A percentile compares a stretch with the other conserved stretches of the same genome.
These are phyloP conservation scores for Etheostoma perlongum DNA, from an alignment of 2,797 vertebrate genomes.

Conservation along the genomic window DNA sequence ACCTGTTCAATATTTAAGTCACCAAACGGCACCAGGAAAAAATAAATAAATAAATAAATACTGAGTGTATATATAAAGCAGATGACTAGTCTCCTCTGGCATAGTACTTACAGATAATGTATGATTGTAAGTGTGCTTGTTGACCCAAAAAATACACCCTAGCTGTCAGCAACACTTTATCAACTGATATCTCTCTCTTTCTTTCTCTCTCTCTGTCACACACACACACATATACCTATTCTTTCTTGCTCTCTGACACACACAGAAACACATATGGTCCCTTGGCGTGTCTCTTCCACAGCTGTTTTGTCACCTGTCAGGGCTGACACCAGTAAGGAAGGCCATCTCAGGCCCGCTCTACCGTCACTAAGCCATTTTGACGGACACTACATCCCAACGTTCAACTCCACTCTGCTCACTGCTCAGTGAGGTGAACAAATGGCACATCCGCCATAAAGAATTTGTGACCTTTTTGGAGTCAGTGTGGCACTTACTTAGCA, in stretches of 20 bases:
- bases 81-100: neutral
- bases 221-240: conserved; percentile 11
- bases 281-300: conserved; percentile 32
- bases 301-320: conserved; percentile 77
- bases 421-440: conserved; percentile 66
- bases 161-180: neutral
- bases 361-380: conserved; percentile 75
- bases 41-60: neutral
- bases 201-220: neutral
- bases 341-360: conserved; percentile 54
- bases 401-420: conserved; percentile 52
- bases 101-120: neutral
- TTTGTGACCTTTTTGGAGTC: conserved; percentile 61
- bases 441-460: conserved; percentile 32
- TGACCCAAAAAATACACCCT: neutral
- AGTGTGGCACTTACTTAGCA: conserved; percentile 24
- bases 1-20: neutral
- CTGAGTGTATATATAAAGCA: neutral
- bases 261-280: conserved; percentile 23
- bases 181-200: neutral
- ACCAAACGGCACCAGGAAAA: no score
- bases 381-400: conserved; percentile 56
- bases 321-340: conserved; percentile 53
- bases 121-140: neutral
- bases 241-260: conserved; percentile 13